A percentile compares a stretch with the other conserved stretches of the same genome.
Conservation (phyloP, 1,140 invertebrate species). For the Sinella curviseta region DNA sequence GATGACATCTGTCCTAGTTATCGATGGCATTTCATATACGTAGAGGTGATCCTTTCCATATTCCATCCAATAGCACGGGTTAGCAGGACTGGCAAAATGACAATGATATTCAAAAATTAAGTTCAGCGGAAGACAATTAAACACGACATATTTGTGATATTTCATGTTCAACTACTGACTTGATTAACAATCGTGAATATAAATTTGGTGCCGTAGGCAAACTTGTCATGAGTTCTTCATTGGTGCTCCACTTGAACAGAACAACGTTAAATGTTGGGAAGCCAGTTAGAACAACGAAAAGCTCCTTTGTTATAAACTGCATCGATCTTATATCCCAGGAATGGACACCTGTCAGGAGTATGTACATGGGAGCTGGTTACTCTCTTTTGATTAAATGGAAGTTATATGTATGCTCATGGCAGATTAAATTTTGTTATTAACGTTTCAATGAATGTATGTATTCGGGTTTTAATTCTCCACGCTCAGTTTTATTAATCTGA, state of each 20-base stretch:
- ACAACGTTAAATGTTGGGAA: conserved; percentile 37
- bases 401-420: not conserved
- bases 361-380: not conserved
- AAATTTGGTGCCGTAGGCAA: not conserved
- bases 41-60: conserved; percentile 33
- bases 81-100: too few relatives aligned
- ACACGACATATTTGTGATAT: not conserved
- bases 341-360: conserved; percentile 29
- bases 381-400: too few relatives aligned
- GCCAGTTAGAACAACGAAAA: conserved; percentile 35
- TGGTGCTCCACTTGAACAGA: conserved; percentile 35
- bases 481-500: conserved; percentile 32
- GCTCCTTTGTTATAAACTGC: conserved; percentile 36
- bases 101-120: not conserved
- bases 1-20: conserved; percentile 40
- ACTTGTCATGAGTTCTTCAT: conserved; percentile 20
- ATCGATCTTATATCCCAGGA: conserved; percentile 34
- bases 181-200: conserved; percentile 10
- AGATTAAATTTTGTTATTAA: not conserved
- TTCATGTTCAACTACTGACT: not conserved
- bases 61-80: conserved; percentile 41
- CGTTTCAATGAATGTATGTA: not conserved
- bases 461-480: conserved; percentile 12
- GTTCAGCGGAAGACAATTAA: not conserved
- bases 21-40: conserved; percentile 42